Evolutionary conservation across 1,140 invertebrate genomes (phyloP), one percentile per base, ranked within the genome.

Genomic region (Aplysia californica): DNA sequence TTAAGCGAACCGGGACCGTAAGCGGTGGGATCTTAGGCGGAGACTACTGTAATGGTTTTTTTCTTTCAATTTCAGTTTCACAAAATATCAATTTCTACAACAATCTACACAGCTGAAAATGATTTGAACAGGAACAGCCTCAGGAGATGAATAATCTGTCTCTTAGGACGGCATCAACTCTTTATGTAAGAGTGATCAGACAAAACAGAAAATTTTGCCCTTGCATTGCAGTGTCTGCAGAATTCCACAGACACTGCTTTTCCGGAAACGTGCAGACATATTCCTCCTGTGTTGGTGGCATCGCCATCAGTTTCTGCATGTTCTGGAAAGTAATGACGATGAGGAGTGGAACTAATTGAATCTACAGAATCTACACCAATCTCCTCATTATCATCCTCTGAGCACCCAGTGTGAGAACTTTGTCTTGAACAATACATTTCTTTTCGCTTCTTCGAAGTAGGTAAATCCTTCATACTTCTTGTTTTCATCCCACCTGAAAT

Each of bases 181-280:
- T 41, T 59, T 21, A 70, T 66, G 69, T 76, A 80, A 39, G 56
- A 64, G 70, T 79, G 77, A 70, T 79, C 77, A 3, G 41, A 50
- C 26, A 70, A 38, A 58, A 69, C 23, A 23, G 20, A 55, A 41
- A 55, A 50, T n/a, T 29, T 23, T 2, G 79, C 55, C 21, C 56
- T 80, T 2, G 56, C 31, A 76, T 65, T 73, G 69, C 80, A 82
- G 3, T 59, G 23, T 18, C 68, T 59, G 70, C 80, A 82, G 55
- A 82, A 80, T 76, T 82, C 80, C 18, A 82, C 50, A 21, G 78
- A 82, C 29, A 82, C 80, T 44, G 56, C 29, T n/a, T 70, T 50
- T 38, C 78, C 66, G 31, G 78, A 79, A 20, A 82, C 80, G 78
- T 82, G 80, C 21, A 82, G 66, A 70, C 80, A 82, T n/a, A 82